Conservation (phyloP, 2,888 invertebrate genomes). For the Notodonta ziczac region DNA sequence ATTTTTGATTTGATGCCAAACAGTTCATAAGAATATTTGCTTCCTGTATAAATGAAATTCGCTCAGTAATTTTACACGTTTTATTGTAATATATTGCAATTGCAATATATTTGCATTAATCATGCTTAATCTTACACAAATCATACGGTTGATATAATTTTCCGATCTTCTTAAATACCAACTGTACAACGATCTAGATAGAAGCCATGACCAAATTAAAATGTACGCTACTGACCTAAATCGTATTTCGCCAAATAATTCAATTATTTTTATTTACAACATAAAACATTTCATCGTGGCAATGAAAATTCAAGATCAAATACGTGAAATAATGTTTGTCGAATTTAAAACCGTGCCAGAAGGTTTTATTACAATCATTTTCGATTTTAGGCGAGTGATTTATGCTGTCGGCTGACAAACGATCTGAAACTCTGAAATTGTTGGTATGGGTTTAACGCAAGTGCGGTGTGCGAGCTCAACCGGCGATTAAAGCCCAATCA, state of each 20-base stretch:
- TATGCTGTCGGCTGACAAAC: constrained; percentile 27
- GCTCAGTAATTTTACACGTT: constrained; percentile 22
- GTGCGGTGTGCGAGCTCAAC: constrained; percentile 29
- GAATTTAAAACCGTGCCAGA: constrained; percentile 17
- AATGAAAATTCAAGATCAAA: neutral
- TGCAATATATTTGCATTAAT: neutral
- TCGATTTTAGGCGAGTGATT: constrained; percentile 23
- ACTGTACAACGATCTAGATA: too few relatives aligned
- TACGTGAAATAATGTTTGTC: neutral
- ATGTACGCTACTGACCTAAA: too few relatives aligned
- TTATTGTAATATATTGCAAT: constrained; percentile 23
- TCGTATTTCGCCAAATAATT: too few relatives aligned
- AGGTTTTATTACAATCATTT: constrained; percentile 25
- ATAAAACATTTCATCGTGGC: neutral
- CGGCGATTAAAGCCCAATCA: constrained; percentile 46
- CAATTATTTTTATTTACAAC: too few relatives aligned
- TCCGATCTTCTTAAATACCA: too few relatives aligned
- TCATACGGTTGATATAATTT: too few relatives aligned
- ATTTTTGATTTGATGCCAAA: constrained; percentile 43
- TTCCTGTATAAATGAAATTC: constrained; percentile 22
- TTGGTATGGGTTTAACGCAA: constrained; percentile 19
- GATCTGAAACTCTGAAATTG: constrained; percentile 24
- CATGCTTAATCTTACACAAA: neutral
- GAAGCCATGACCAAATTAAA: too few relatives aligned
- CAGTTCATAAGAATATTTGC: constrained; percentile 37